Conservation (phyloP, 2,113 vertebrate species). For the Saccopteryx bilineata region DNA sequence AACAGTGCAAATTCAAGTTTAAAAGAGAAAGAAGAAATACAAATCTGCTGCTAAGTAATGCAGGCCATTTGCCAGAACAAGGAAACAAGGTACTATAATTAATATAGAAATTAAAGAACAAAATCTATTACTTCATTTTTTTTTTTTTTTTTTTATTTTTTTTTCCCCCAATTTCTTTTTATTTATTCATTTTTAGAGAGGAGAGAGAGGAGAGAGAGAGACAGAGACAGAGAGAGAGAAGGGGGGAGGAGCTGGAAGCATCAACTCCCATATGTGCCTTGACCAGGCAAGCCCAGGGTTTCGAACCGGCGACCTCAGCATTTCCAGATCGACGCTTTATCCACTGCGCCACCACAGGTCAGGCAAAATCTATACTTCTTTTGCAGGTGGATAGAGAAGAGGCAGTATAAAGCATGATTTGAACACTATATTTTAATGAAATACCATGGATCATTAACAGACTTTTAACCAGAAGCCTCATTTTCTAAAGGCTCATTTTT, state of each 20-base stretch:
- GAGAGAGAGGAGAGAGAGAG: no score
- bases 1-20: not conserved
- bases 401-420: not conserved
- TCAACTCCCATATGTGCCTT: no score
- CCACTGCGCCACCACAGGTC: no score
- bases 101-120: not conserved
- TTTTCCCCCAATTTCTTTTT: no score
- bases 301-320: no score
- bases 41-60: not conserved
- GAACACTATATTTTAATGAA: not conserved
- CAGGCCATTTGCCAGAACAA: not conserved
- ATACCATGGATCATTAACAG: not conserved
- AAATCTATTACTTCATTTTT: no score
- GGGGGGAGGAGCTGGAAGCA: no score
- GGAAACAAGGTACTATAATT: slow-evolving; percentile 1
- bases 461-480: not conserved
- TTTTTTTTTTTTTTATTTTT: no score
- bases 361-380: not conserved
- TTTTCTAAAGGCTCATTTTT: slow-evolving; percentile 6
- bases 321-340: no score
- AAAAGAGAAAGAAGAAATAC: slow-evolving; percentile 20
- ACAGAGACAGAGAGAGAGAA: no score
- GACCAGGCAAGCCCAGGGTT: no score
- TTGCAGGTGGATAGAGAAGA: not conserved
- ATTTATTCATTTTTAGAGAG: no score